Percentiles rank a stretch among this genome's conserved stretches.
Conservation (phyloP, 2,797 vertebrate genomes). For the Lithobates sylvaticus region DNA sequence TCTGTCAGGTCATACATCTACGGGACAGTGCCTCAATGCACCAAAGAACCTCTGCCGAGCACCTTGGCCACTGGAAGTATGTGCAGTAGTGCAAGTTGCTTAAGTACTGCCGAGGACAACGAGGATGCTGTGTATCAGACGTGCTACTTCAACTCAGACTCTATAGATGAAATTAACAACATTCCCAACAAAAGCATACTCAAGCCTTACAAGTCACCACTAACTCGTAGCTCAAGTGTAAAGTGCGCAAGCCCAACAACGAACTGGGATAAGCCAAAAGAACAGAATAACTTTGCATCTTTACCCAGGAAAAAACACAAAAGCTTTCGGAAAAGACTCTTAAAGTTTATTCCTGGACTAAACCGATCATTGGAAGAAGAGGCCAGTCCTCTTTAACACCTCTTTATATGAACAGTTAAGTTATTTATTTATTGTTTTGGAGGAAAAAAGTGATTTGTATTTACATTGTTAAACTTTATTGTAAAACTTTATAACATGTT, state of each 20-base stretch:
- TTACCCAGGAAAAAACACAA: constrained; percentile 84
- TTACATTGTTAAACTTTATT: constrained; percentile 64
- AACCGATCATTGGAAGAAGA: constrained; percentile 94
- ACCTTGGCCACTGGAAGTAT: constrained; percentile 77
- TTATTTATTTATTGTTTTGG: constrained; percentile 71
- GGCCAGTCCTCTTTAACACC: constrained; percentile 89
- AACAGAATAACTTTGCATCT: constrained; percentile 69
- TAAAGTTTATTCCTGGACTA: constrained; percentile 95
- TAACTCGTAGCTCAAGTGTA: constrained; percentile 90
- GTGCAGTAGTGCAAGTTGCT: constrained; percentile 80
- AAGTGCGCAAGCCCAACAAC: constrained; percentile 73
- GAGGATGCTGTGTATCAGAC: constrained; percentile 90
- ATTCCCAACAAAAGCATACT: constrained; percentile 65
- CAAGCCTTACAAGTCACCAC: constrained; percentile 71
- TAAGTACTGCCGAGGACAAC: constrained; percentile 77
- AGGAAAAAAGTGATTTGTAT: constrained; percentile 58
- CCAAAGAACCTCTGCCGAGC: constrained; percentile 77
- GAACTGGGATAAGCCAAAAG: constrained; percentile 74
- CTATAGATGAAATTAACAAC: constrained; percentile 69
- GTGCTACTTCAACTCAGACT: constrained; percentile 79
- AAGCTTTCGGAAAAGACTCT: constrained; percentile 88
- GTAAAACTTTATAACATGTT: constrained; percentile 48
- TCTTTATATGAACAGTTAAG: constrained; percentile 48
- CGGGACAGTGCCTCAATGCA: constrained; percentile 74
- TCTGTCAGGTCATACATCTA: constrained; percentile 86